Conservation (phyloP, 92 coral and sea anemone species). For the Palythoa grandiflora region DNA sequence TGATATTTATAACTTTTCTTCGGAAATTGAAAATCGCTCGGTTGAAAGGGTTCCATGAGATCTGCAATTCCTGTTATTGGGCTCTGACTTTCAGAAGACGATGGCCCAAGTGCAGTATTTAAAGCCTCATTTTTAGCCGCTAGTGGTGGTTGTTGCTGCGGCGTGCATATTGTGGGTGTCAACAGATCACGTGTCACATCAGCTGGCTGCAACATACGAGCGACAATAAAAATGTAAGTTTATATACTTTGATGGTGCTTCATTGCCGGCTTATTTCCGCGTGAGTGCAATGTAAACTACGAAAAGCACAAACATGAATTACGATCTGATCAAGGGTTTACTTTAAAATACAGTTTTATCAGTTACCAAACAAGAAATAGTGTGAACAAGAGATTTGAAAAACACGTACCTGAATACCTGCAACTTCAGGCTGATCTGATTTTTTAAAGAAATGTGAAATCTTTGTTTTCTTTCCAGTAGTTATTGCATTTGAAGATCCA, state of each 20-base stretch:
- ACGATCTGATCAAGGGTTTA: conserved; percentile 25
- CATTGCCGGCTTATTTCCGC: conserved; percentile 19
- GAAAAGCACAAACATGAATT: background rate
- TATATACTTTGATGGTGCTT: conserved; percentile 19
- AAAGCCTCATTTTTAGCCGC: conserved; percentile 36
- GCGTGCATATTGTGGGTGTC: conserved; percentile 22
- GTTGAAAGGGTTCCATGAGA: conserved; percentile 53
- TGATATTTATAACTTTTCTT: conserved; percentile 58
- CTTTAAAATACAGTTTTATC: conserved; percentile 8
- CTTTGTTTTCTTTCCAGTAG: conserved; percentile 24
- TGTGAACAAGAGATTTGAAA: conserved; percentile 19
- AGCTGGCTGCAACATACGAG: conserved; percentile 11
- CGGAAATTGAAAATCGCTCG: conserved; percentile 70
- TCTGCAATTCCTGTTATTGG: conserved; percentile 35
- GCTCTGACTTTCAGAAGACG: conserved; percentile 31
- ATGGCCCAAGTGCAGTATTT: conserved; percentile 26
- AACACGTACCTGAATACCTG: conserved; percentile 45
- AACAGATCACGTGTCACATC: conserved; percentile 34
- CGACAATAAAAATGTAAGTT: conserved; percentile 10
- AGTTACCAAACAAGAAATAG: conserved; percentile 25
- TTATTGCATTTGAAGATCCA: conserved; percentile 44
- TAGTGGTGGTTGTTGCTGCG: conserved; percentile 28
- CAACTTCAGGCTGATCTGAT: conserved; percentile 41
- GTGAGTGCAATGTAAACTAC: background rate
- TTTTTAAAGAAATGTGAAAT: conserved; percentile 41